Evolutionary conservation across 2,888 invertebrate species (phyloP), one percentile per base, ranked within the genome.

Genomic region (Nebria brevicollis): DNA sequence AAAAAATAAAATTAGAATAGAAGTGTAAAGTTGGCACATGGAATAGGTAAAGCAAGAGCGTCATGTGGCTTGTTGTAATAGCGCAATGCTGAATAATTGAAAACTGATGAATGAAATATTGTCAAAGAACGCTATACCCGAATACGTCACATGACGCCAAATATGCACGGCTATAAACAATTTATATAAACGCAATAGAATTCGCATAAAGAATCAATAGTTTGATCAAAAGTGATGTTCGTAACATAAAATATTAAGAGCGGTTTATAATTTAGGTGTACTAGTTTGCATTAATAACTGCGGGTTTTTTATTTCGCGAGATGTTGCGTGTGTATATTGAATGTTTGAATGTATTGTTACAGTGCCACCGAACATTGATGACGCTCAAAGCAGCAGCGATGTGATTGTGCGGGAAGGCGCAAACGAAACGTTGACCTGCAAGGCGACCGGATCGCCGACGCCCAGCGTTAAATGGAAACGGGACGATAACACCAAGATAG

Each of bases 301-400:
- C 8, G 7, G 11, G 1, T 54, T 6, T 8, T 11, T 54, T 54
- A 34, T 54, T 8, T 8, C 54, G 54, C 54, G 54, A 54, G 54
- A 8, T 2, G 8, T 54, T 54, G 54, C 13, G 54, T 54, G 54
- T 54, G 54, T 54, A 11, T 11, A 13, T 54, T 11, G 4, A 8
- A 54, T 54, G 54, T 54, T 5, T 54, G 54, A 7, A 11, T 34
- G 54, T 11, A 54, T 54, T 83, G 83, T 88, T 88, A 76, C 92
- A 97, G 97, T 97, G 86, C 97, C 97, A 78, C 97, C 97, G 82
- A 95, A 96, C 89, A 97, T 97, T 89, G 96, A 96, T 90, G 97
- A 97, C 91, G 94, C 95, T 83, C 91, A 95, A 89, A 96, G 96
- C 89, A 96, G 96, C 87, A 96, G 96, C 88, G 97, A 97, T 90